A percentile compares a stretch with the other conserved stretches of the same genome.
phyloP scores from a whole-genome alignment of 1,140 invertebrate species.

The Drosophila erecta region DNA sequence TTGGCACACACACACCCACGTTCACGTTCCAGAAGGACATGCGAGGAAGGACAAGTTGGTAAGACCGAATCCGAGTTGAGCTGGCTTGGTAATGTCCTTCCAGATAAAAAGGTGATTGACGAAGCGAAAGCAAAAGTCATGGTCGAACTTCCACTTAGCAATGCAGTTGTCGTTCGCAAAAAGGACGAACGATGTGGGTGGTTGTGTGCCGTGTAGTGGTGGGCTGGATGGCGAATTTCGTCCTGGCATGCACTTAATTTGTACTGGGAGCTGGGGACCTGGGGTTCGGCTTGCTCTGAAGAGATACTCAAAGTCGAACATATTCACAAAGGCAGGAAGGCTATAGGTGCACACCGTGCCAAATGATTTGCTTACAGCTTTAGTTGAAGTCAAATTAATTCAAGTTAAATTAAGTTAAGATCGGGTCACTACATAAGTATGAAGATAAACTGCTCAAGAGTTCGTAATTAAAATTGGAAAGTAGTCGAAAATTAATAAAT shows the following conservation, averaged over 20 bases:
- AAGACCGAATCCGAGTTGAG: constrained; percentile 59
- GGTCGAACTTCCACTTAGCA: constrained; percentile 72
- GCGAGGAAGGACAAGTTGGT: constrained; percentile 39
- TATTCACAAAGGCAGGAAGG: constrained; percentile 4
- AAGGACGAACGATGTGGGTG: constrained; percentile 8
- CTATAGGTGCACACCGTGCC: constrained; percentile 12
- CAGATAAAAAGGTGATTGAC: constrained; percentile 81
- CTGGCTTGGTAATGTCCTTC: constrained; percentile 72
- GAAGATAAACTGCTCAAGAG: not conserved
- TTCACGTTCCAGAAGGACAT: constrained; percentile 44
- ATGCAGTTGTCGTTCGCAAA: constrained; percentile 67
- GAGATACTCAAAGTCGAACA: constrained; percentile 16
- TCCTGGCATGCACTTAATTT: constrained; percentile 49
- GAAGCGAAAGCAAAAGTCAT: constrained; percentile 81
- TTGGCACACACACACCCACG: constrained; percentile 36
- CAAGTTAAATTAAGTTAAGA: too few species aligned
- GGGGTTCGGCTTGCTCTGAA: not conserved
- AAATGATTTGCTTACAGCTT: not conserved
- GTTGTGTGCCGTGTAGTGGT: not conserved
- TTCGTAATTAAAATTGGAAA: too few species aligned
- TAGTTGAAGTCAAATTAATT: too few species aligned
- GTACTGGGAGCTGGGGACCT: constrained; percentile 46
- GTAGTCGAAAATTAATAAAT: too few species aligned
- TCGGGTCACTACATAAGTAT: too few species aligned
- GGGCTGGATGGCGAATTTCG: constrained; percentile 15